Conservation (phyloP, 1,140 invertebrate species). For the Octopus bimaculoides region DNA sequence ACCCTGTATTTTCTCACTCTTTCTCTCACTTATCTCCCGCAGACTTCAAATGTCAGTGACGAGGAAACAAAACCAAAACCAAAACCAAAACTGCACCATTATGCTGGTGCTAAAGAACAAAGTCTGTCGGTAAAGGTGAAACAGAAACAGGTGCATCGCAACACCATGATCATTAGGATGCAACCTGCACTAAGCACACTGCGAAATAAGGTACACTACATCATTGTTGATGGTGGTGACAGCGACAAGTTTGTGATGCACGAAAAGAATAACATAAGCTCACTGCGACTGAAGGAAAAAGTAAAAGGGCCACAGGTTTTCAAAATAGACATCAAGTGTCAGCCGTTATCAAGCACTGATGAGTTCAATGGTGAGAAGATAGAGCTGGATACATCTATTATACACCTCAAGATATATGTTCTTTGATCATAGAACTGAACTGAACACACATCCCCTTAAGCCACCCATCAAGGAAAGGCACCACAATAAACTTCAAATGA, state of each 20-base stretch:
- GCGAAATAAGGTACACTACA: constrained; percentile 66
- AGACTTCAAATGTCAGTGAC: neutral
- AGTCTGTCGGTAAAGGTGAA: constrained; percentile 22
- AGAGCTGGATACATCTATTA: constrained; percentile 35
- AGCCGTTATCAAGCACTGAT: constrained; percentile 33
- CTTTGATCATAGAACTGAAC: constrained; percentile 21
- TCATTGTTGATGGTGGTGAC: constrained; percentile 68
- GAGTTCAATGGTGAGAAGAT: constrained; percentile 31
- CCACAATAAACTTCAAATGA: too few species aligned
- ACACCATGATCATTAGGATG: constrained; percentile 42
- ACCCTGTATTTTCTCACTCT: neutral
- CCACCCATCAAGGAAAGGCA: too few species aligned
- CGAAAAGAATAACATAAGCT: constrained; percentile 63
- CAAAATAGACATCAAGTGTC: constrained; percentile 38
- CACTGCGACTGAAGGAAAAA: constrained; percentile 42
- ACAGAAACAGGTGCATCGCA: constrained; percentile 36
- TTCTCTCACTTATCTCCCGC: neutral
- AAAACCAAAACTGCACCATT: neutral
- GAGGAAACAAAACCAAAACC: neutral
- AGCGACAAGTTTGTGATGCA: constrained; percentile 67
- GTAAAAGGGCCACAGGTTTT: constrained; percentile 28
- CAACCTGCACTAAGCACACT: constrained; percentile 41
- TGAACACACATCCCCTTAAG: neutral
- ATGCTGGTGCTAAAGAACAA: neutral
- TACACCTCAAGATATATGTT: constrained; percentile 38